A percentile compares a stretch with the other conserved stretches of the same genome.
Evolutionary conservation across 92 coral and sea anemone species (phyloP).

Genomic region (Epizoanthus stellaris): DNA sequence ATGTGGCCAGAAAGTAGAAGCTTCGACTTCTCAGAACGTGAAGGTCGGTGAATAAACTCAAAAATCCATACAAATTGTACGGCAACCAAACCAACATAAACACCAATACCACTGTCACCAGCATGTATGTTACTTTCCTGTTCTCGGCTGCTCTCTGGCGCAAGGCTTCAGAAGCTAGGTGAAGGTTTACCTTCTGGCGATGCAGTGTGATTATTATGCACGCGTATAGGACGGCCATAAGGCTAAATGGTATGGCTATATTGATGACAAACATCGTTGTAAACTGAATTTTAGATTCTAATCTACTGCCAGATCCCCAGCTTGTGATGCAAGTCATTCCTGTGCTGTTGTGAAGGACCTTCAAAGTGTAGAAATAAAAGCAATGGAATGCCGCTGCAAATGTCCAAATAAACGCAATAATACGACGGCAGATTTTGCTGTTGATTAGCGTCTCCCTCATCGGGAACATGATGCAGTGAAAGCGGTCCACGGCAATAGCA

Average conservation of each 20-base stretch:
- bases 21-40: not conserved
- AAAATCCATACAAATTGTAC: not conserved
- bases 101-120: not conserved
- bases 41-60: not conserved
- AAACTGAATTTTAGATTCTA: constrained; percentile 19
- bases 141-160: constrained; percentile 26
- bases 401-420: not conserved
- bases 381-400: constrained; percentile 5
- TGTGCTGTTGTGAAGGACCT: not conserved
- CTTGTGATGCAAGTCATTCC: not conserved
- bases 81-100: constrained; percentile 5
- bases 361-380: constrained; percentile 19
- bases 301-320: not conserved
- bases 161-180: constrained; percentile 12
- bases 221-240: constrained; percentile 3
- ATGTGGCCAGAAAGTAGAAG: not conserved
- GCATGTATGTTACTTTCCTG: constrained; percentile 31
- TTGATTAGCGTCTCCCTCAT: constrained; percentile 8
- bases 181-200: not conserved
- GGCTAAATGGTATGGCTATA: not conserved
- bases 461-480: constrained; percentile 36
- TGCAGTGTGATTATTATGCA: constrained; percentile 9
- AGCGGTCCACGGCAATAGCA: constrained; percentile 26
- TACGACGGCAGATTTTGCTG: not conserved
- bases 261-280: not conserved